Evolutionary conservation across 2,888 invertebrate species (phyloP), one percentile per base, ranked within the genome.

Genomic region (Chymomyza procnemis): DNA sequence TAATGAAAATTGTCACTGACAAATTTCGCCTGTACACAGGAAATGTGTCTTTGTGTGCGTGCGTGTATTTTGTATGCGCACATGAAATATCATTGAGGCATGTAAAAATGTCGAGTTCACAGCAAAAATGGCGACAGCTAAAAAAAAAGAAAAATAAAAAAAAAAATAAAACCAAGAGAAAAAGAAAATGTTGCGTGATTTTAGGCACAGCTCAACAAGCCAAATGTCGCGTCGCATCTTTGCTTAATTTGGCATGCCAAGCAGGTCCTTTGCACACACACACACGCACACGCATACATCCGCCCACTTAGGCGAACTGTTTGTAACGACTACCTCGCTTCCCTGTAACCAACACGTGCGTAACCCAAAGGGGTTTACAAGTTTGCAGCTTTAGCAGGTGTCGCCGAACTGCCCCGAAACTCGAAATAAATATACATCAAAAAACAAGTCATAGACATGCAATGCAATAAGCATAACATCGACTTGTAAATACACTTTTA

Each of bases 1-100:
- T 79, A 85, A 84, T 87, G 80, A 87, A 87, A 83, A 87, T 85
- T 87, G 87, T 80, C 81, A 79, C 68, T 80, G 85, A 82, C 78
- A 85, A 84, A 82, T 74, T 72, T 64, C 56, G 4, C 34, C 4
- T 22, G 21, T 21, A 19, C 52, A 54, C 5, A 18, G 18, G 18
- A 12, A 12, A 9, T 52, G 56, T 46, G 65, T 61, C 48, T 18
- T 50, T 47, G 55, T 30, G 34, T 8, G 26, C 30, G 47, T 57
- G 48, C 26, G 56, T 34, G 48, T 57, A 6, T 26, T 3, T 26
- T 26, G 26, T 26, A 26, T 26, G 26, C 26, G 4, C 6, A 26
- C 26, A 26, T 26, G 26, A 26, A 26, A 26, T 26, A 26, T 26
- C 26, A 26, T 26, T 41, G 61, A 12, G 19, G 22, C 54, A 54